These are phyloP conservation scores for Tetramorium simillimum DNA, from an alignment of 1,140 invertebrate species.

Conservation along the genomic window DNA sequence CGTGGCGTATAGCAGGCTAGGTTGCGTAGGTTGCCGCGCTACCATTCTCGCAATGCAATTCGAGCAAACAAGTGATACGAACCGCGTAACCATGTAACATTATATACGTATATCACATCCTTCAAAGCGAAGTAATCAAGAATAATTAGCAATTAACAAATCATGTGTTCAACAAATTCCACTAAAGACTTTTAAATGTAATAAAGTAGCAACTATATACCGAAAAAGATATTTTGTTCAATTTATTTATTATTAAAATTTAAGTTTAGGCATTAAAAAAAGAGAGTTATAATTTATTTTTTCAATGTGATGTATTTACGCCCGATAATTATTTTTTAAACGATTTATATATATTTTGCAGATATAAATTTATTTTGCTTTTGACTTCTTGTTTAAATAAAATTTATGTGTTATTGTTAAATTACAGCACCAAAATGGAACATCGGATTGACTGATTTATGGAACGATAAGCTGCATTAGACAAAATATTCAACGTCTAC, in stretches of 20 bases:
- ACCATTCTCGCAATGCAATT: background rate
- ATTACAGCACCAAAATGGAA: background rate
- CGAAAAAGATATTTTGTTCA: background rate
- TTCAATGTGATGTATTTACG: background rate
- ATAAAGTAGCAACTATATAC: background rate
- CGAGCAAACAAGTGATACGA: background rate
- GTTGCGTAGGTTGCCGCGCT: background rate
- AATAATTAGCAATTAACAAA: background rate
- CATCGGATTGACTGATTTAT: too few relatives aligned
- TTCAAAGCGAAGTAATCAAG: background rate
- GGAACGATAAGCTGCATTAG: too few relatives aligned
- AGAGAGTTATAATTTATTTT: background rate
- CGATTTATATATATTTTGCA: background rate
- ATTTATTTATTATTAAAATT: background rate
- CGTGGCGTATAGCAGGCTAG: background rate
- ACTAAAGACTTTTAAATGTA: background rate
- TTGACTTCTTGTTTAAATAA: background rate
- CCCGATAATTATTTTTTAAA: background rate
- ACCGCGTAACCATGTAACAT: too few relatives aligned
- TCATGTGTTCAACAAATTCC: background rate
- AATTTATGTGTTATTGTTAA: background rate
- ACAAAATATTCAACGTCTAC: too few relatives aligned
- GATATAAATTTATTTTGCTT: background rate
- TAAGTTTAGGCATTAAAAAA: background rate
- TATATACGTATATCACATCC: background rate